Evolutionary conservation across 2,888 invertebrate genomes (phyloP), one percentile per base, ranked within the genome.

Genomic region (Polietes domitor): DNA sequence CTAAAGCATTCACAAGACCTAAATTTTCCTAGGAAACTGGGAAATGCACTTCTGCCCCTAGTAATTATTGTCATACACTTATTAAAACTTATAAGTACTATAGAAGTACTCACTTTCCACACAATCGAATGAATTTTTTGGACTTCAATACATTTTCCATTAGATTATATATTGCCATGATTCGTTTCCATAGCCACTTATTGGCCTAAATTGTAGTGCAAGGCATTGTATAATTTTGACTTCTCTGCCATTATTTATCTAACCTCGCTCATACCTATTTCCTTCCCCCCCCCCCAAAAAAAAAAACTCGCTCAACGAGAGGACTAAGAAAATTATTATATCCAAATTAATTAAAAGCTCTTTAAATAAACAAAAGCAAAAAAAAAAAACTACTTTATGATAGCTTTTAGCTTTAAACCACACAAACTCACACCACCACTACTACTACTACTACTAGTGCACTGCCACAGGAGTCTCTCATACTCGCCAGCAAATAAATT

Each of bases 311-410:
- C 21, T 15, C 15, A 47, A 37, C 19, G 41, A 43, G 21, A 15
- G 15, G 12, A 75, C 55, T 24, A 55, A n/a, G n/a, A 28, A 71
- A 68, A 24, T 68, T 61, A 41, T 68, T 9, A 19, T 74, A 65
- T 77, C 47, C 1, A 32, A 72, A 72, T 83, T 77, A 79, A 79
- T 79, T 76, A 79, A 79, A 72, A 77, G 61, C 65, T 53, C 21
- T 72, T 72, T 72, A 28, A 68, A 72, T 73, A 70, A 83, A 61
- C 63, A 71, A 77, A 63, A 19, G 61, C 61, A 65, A 53, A 50
- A 75, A 50, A 19, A 32, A 43, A 79, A 50, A 77, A 72, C 32
- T 70, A 71, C 21, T 71, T 77, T 77, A 77, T 70, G 32, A 32
- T 37, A 77, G 58, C 47, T 71, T 71, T 77, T 71, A 77, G 21